Evolutionary conservation across 92 coral and sea anemone species (phyloP), one percentile per base, ranked within the genome.

Genomic region (Epizoanthus illoricatus): DNA sequence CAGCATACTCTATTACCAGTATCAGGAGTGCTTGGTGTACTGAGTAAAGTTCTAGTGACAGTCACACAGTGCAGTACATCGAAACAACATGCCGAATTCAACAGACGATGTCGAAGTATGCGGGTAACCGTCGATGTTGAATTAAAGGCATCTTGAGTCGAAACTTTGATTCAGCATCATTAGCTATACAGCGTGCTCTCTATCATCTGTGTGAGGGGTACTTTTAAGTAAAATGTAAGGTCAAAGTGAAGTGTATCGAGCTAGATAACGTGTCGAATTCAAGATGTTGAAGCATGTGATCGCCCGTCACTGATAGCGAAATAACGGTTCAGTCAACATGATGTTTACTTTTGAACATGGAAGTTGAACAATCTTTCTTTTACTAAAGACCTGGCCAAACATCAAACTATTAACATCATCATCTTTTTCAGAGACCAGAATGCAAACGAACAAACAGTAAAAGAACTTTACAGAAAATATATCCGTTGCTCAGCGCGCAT

Each of bases 401-500:
- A 71, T 18, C 15, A 15, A 18, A 76, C 23, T 41, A 9, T 49
- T 41, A 13, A 41, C 43, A 20, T 63, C 16, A 0, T 54, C 4
- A 23, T 40, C 20, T 13, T 41, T 61, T 61, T 13, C 58, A 76
- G 81, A 61, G 81, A 76, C 65, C 81, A 76, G 16, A 76, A 76
- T 61, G 70, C 81, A 61, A 76, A 76, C 28, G 84, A 80, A 16
- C 74, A 82, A 12, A 19, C 60, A 18, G 76, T 88, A 12, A 85
- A 71, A 72, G 85, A 91, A 76, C 81, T 92, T 21, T 89, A 85
- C 64, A 85, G 85, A 62, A 92, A 92, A 54, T 90, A 87, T 81
- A 92, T 92, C 28, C 87, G 89, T 43, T 90, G 94, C 60, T 92
- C 97, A 18, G 80, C 93, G 9, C 91, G 97, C 56, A 86, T 89